Evolutionary conservation across 2,888 invertebrate genomes (phyloP), one percentile per base, ranked within the genome.

Genomic region (Cyclophora punctaria): DNA sequence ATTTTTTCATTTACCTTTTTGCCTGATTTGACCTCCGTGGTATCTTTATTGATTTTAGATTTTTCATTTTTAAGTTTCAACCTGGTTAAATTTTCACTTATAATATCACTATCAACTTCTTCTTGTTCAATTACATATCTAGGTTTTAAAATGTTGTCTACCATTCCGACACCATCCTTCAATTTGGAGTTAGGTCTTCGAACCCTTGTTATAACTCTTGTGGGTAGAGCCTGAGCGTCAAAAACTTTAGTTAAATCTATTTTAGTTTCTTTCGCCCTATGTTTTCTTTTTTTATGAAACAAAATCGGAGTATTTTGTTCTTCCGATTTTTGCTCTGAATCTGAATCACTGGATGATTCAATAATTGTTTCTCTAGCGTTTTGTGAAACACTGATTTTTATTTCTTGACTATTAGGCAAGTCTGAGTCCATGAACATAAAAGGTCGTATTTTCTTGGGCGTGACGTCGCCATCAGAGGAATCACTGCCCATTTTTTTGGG

Each of bases 361-460:
- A 69, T 69, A 3, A 66, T 60, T 2, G 47, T 6, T 7, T 56
- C 47, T 57, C 61, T 73, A 3, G 57, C 45, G 44, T 55, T 58
- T 5, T 63, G 51, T 33, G 71, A 61, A 3, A 80, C 67, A 58
- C 64, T 71, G 5, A 64, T 73, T 64, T 80, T 80, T 45, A 85
- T 87, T 72, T 88, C 83, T 66, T 84, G 83, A 53, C 83, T 87
- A 47, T 74, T 70, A 2, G 84, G 85, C 49, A 85, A 67, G 51
- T 84, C 82, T 0, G 69, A 74, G 34, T 75, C 70, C 55, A 79
- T 72, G 45, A 81, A 72, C 50, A 69, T 68, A 5, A 71, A 60
- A 2, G 69, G 58, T 7, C 64, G 62, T n/a, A 66, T 53, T 64
- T 83, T 85, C 63, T 73, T 78, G 0, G 84, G 82, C 6, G 80